Evolutionary conservation across 2,797 vertebrate species (phyloP).

Genomic region (Diceros bicornis): DNA sequence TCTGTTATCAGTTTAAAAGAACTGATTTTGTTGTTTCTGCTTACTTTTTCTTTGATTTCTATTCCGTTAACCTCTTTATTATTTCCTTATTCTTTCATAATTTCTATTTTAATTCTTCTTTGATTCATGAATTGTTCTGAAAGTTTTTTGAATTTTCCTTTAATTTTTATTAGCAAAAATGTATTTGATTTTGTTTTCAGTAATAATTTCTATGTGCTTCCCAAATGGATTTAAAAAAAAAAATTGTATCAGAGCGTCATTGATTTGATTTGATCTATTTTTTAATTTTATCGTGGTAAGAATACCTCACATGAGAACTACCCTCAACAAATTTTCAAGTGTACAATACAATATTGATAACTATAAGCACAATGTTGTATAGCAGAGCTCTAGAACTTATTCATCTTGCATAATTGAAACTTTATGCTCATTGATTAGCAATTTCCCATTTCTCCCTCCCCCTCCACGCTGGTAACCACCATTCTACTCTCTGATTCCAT

Average conservation of each 20-base stretch:
- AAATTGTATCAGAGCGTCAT: no score
- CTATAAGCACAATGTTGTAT: background rate
- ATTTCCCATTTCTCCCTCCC: background rate
- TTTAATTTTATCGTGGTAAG: background rate
- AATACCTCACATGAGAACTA: background rate
- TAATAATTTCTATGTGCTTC: background rate
- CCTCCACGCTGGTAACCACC: no score
- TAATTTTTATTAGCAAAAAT: background rate
- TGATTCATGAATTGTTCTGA: background rate
- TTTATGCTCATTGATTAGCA: background rate
- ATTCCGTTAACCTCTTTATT: background rate
- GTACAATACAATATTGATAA: background rate
- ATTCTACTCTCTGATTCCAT: background rate
- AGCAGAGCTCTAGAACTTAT: background rate
- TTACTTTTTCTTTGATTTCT: background rate
- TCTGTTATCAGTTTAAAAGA: background rate
- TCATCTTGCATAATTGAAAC: background rate
- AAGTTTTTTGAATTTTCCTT: background rate
- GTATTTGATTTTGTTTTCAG: background rate
- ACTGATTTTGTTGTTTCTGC: background rate
- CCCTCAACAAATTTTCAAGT: background rate
- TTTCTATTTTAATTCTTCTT: background rate
- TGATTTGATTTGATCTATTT: background rate
- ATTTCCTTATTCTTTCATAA: background rate
- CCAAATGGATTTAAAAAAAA: background rate